These are phyloP conservation scores for Percopsis omiscomaycus DNA, from an alignment of 2,797 vertebrate genomes.

Conservation along the genomic window DNA sequence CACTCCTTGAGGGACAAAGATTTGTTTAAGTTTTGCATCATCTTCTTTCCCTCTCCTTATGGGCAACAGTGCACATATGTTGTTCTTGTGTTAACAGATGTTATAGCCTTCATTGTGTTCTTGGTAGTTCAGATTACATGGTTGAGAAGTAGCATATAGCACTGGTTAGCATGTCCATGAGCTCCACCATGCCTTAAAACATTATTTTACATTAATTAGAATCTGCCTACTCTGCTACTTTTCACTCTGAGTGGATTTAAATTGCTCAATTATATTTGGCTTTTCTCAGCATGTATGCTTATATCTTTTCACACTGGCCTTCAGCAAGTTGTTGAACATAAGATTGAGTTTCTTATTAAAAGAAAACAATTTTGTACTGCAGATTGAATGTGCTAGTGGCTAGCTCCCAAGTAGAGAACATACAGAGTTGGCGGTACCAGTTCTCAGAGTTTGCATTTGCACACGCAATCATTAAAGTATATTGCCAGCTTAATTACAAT, in stretches of 20 bases:
- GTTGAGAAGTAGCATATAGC: neutral
- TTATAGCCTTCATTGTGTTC: neutral
- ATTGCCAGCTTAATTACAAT: too few relatives aligned
- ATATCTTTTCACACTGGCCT: neutral
- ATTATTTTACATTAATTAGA: neutral
- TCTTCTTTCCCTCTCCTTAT: conserved; percentile 1
- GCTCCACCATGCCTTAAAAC: neutral
- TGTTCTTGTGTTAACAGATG: neutral
- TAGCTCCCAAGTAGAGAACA: too few relatives aligned
- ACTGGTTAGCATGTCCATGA: neutral
- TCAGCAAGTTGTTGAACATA: neutral
- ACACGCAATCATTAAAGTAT: too few relatives aligned
- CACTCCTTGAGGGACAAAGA: conserved; percentile 5
- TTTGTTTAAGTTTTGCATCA: conserved; percentile 62
- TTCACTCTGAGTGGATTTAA: neutral
- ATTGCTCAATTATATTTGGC: neutral
- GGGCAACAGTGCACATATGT: conserved; percentile 5
- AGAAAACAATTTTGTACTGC: neutral
- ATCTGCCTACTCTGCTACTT: neutral
- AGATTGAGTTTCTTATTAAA: too few relatives aligned
- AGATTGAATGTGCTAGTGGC: neutral
- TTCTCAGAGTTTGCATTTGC: too few relatives aligned
- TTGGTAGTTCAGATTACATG: neutral
- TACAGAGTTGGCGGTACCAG: too few relatives aligned
- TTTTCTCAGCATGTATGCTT: neutral